These are phyloP conservation scores for Stramonita haemastoma DNA, from an alignment of 2,888 invertebrate species.

Conservation along the genomic window DNA sequence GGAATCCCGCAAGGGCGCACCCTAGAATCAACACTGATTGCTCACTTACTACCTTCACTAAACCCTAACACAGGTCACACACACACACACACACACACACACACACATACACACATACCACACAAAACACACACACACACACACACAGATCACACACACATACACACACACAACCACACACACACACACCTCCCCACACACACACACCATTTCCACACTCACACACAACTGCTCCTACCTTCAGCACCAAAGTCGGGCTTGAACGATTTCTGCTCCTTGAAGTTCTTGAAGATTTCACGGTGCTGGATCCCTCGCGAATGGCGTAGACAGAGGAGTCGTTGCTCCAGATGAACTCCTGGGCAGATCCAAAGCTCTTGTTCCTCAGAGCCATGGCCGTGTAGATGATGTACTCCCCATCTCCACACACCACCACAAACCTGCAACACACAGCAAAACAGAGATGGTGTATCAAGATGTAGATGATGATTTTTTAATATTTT, in stretches of 20 bases:
- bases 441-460: slow-evolving; percentile 83
- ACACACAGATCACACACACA: no score
- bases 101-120: no score
- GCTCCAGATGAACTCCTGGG: slow-evolving; percentile 99
- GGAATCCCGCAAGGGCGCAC: no score
- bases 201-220: not conserved
- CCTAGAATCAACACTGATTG: no score
- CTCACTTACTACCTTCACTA: no score
- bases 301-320: slow-evolving; percentile 90
- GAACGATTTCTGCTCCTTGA: slow-evolving; percentile 96
- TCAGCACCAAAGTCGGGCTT: slow-evolving; percentile 98
- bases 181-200: no score
- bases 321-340: slow-evolving; percentile 91
- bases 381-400: slow-evolving; percentile 99
- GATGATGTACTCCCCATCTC: slow-evolving; percentile 99
- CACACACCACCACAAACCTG: slow-evolving; percentile 94
- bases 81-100: no score
- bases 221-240: slow-evolving; percentile 79
- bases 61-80: no score
- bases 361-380: slow-evolving; percentile 98
- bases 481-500: no score
- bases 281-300: slow-evolving; percentile 97
- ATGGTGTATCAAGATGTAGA: no score
- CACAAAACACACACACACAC: no score
- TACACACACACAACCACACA: no score